These are phyloP conservation scores for Leptothorax acervorum DNA, from an alignment of 2,888 invertebrate species.

Conservation along the genomic window DNA sequence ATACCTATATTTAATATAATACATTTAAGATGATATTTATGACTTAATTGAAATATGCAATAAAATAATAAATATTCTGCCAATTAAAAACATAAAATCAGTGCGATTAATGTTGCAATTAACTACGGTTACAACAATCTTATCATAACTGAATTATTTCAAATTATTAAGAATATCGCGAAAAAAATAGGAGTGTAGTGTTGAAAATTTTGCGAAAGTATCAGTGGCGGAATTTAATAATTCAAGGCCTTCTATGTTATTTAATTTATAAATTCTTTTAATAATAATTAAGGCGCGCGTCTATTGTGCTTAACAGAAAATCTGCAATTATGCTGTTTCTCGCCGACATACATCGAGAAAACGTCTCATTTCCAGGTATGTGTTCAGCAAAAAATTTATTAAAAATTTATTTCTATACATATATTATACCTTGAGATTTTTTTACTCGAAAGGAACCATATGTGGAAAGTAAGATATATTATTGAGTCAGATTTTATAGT, in stretches of 20 bases:
- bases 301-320: neutral
- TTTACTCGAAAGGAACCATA: neutral
- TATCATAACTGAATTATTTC: neutral
- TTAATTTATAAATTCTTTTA: neutral
- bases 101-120: too few species aligned
- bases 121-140: too few species aligned
- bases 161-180: too few species aligned
- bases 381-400: neutral
- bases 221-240: too few species aligned
- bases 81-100: too few species aligned
- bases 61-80: too few species aligned
- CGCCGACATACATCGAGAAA: neutral
- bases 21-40: too few species aligned
- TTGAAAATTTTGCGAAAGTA: too few species aligned
- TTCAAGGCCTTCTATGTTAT: neutral
- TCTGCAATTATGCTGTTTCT: neutral
- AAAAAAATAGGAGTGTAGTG: too few species aligned
- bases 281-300: neutral
- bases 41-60: too few species aligned
- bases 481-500: slow-evolving; percentile 60
- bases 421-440: neutral
- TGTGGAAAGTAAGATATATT: slow-evolving; percentile 13
- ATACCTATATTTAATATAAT: too few species aligned
- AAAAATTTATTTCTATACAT: neutral
- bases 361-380: neutral